Evolutionary conservation across 2,797 vertebrate genomes (phyloP), one percentile per base, ranked within the genome.

Genomic region (Scarus forsteni): DNA sequence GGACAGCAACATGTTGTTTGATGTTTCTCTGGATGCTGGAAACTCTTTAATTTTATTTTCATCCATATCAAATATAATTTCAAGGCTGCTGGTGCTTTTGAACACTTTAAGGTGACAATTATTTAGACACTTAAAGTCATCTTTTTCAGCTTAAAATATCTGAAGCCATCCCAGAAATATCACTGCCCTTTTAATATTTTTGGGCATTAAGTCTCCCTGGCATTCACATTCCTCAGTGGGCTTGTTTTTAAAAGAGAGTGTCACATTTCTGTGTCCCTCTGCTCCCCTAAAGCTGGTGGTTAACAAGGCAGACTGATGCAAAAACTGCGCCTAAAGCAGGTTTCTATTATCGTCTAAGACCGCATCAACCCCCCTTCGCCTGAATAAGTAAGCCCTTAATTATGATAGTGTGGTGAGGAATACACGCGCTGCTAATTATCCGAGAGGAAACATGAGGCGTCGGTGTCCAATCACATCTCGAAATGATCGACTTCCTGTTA

Each of bases 351-450:
- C 6, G 16, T 85, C 69, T 81, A 67, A 58, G 79, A 88, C 70
- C 68, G 49, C 66, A 73, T 74, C 58, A 76, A 5, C 43, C 56
- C 75, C 75, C 50, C 58, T 27, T 77, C 66, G 77, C 73, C 78
- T 85, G 75, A 87, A 90, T 87, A 89, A 79, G 64, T 87, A 89
- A 77, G 64, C 73, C 67, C 75, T 72, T 89, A 80, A 89, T 91
- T 90, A 90, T 70, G 16, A 68, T 7, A 8, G 55, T 50, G 66
- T 42, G 27, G 42, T 45, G 76, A 59, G 62, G 69, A 88, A 84
- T 66, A 77, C 85, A 80, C 70, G 76, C 67, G 70, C 74, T 73
- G 71, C 70, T 88, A 87, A 86, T 88, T 85, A 84, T 86, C 43
- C 81, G 66, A 77, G 66, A 43, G 76, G 76, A 87, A 86, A 87